Percentiles rank a stretch among this genome's conserved stretches.
Conservation (phyloP, 2,113 vertebrate genomes). For the Bubalus kerabau region DNA sequence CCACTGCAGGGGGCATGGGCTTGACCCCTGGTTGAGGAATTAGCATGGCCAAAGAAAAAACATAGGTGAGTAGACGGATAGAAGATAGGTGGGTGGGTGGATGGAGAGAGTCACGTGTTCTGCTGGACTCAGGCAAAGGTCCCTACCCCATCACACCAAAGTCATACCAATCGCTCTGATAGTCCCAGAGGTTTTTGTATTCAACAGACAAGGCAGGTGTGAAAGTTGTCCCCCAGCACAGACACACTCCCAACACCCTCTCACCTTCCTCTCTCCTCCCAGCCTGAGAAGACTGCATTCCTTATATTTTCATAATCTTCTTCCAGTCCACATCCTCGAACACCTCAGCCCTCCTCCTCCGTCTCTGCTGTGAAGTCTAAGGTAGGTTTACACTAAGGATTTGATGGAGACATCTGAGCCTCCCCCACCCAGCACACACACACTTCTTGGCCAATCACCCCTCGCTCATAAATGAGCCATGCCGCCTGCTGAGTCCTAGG, state of each 20-base stretch:
- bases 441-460: neutral
- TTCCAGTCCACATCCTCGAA: neutral
- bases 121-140: neutral
- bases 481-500: neutral
- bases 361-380: neutral
- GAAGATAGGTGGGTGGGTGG: fast-evolving
- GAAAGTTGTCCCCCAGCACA: neutral
- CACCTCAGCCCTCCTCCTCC: neutral
- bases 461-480: neutral
- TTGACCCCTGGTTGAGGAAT: neutral
- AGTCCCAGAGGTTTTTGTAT: neutral
- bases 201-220: neutral
- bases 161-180: neutral
- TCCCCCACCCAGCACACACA: neutral
- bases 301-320: neutral
- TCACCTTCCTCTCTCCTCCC: neutral
- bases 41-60: neutral
- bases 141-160: neutral
- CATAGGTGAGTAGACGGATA: neutral
- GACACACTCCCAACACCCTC: neutral
- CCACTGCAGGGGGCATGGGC: neutral
- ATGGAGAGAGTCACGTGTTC: neutral
- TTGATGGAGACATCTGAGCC: neutral
- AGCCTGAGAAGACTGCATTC: neutral
- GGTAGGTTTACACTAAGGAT: neutral